These are phyloP conservation scores for Drusus annulatus DNA, from an alignment of 1,140 invertebrate species.

Conservation along the genomic window DNA sequence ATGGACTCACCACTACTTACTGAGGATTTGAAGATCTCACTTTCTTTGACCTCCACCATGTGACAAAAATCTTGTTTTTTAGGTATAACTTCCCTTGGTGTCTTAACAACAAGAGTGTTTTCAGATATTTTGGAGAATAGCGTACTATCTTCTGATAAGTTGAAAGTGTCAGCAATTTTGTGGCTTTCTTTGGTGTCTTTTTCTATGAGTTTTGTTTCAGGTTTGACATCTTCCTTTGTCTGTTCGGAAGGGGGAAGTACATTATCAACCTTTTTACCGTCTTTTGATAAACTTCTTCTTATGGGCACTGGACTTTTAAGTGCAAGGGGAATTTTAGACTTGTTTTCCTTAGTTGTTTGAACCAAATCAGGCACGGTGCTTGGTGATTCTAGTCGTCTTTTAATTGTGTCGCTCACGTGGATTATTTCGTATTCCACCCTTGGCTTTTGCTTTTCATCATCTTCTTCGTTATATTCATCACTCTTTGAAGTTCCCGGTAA, in stretches of 20 bases:
- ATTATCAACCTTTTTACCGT: slow-evolving; percentile 58
- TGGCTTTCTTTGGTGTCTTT: slow-evolving; percentile 36
- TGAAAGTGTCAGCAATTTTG: slow-evolving; percentile 68
- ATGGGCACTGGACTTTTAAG: slow-evolving; percentile 66
- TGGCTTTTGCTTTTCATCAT: slow-evolving; percentile 33
- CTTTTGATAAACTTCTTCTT: slow-evolving; percentile 64
- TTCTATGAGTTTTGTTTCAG: slow-evolving; percentile 21
- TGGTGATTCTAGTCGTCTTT: slow-evolving; percentile 66
- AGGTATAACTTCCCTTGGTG: slow-evolving; percentile 51
- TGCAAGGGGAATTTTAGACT: slow-evolving; percentile 68
- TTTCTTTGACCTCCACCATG: slow-evolving; percentile 74
- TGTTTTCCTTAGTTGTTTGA: slow-evolving; percentile 61
- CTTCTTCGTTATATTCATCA: background rate
- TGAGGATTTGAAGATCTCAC: slow-evolving; percentile 72
- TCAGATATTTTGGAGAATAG: slow-evolving; percentile 80
- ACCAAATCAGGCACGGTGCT: slow-evolving; percentile 62
- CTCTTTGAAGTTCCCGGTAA: slow-evolving; percentile 7
- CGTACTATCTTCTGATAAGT: slow-evolving; percentile 78
- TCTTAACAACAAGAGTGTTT: slow-evolving; percentile 65
- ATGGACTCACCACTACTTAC: slow-evolving; percentile 68
- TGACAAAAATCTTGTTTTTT: slow-evolving; percentile 64
- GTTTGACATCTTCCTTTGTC: slow-evolving; percentile 47
- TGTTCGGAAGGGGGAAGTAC: slow-evolving; percentile 58
- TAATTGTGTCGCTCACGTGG: slow-evolving; percentile 67
- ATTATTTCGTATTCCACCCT: slow-evolving; percentile 66